phyloP scores from a whole-genome alignment of 2,113 vertebrate genomes.

The Cinclus mexicanus region DNA sequence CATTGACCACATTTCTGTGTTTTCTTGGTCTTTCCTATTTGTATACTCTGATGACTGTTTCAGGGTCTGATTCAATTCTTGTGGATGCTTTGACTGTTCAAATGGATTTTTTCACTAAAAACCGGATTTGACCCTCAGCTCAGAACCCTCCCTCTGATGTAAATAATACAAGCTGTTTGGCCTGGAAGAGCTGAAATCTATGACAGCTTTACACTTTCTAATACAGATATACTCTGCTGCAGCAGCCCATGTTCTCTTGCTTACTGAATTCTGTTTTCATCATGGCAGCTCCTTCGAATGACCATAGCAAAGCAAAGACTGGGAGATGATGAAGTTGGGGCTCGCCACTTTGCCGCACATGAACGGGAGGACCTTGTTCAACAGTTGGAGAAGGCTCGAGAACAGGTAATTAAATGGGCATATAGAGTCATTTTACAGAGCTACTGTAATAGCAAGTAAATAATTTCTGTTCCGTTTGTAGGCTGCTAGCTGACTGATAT shows the following conservation, averaged over 20 bases:
- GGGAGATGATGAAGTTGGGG: conserved; percentile 91
- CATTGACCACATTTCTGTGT: not conserved
- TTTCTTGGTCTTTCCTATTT: not conserved
- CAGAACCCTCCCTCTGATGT: not conserved
- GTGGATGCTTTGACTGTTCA: not conserved
- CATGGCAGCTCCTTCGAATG: conserved; percentile 90
- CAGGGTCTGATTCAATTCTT: not conserved
- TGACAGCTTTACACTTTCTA: not conserved
- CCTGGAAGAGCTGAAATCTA: not conserved
- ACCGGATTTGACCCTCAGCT: not conserved
- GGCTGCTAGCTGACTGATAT: not conserved
- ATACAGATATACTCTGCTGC: not conserved
- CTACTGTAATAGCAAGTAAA: not conserved
- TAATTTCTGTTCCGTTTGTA: not conserved
- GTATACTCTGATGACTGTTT: not conserved
- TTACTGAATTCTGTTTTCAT: not conserved
- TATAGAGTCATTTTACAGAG: not conserved
- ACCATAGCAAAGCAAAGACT: conserved; percentile 96
- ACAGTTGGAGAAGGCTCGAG: conserved; percentile 88
- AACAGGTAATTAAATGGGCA: conserved; percentile 79
- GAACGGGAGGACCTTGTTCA: conserved; percentile 93
- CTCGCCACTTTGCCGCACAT: conserved; percentile 91
- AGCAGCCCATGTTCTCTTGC: not conserved
- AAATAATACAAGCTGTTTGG: not conserved
- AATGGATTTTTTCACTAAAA: not conserved